These are phyloP conservation scores for Hippasteria phrygiana DNA, from an alignment of 53 echinoderm and acorn worm genomes.

Conservation along the genomic window DNA sequence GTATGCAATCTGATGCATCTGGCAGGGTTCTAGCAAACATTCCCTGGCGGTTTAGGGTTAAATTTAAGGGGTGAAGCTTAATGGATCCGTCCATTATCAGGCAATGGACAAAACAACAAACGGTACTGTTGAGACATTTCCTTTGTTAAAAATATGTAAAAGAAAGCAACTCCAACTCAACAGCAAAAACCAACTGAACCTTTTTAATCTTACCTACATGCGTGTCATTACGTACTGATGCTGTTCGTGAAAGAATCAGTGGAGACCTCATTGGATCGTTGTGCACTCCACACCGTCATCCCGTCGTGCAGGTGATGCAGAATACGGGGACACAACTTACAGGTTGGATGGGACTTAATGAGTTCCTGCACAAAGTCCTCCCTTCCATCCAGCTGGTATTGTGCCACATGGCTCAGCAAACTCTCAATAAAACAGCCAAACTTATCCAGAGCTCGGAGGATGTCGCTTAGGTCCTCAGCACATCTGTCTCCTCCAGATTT, in stretches of 20 bases:
- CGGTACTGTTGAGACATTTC: no score
- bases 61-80: no score
- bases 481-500: not conserved
- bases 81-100: no score
- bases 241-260: not conserved
- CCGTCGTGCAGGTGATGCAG: constrained; percentile 9
- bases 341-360: not conserved
- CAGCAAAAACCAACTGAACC: no score
- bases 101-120: no score
- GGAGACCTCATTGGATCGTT: not conserved
- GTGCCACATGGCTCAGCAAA: constrained; percentile 6
- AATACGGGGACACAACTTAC: not conserved
- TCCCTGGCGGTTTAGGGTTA: no score
- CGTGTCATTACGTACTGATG: not conserved
- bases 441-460: not conserved
- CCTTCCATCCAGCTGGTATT: not conserved
- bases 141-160: no score
- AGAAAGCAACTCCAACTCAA: no score
- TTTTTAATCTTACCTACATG: no score
- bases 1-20: no score
- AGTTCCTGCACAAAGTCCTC: not conserved
- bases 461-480: not conserved
- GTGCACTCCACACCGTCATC: not conserved
- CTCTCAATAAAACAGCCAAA: not conserved
- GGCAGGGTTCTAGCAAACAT: no score